Conservation (phyloP, 1,140 invertebrate genomes). For the Choristoneura fumiferana region DNA sequence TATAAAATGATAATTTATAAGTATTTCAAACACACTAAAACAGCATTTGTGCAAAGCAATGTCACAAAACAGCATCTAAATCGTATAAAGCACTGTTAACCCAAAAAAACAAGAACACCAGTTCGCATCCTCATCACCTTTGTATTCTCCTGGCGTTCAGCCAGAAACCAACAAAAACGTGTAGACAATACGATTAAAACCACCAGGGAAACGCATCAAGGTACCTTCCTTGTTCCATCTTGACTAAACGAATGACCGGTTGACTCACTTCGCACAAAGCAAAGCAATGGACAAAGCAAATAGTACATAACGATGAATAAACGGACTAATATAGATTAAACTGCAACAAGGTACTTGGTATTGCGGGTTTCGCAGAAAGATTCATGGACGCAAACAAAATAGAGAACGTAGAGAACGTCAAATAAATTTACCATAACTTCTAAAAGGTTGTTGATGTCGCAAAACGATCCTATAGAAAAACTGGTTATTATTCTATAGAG, state of each 20-base stretch:
- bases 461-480: too few relatives aligned
- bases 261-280: constrained; percentile 52
- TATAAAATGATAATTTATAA: too few relatives aligned
- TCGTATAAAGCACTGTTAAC: constrained; percentile 10
- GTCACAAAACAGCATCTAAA: too few relatives aligned
- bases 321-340: constrained; percentile 35
- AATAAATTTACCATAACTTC: too few relatives aligned
- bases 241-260: constrained; percentile 28
- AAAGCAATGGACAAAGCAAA: constrained; percentile 48
- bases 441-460: too few relatives aligned
- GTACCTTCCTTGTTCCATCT: constrained; percentile 48
- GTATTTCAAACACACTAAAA: too few relatives aligned
- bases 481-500: too few relatives aligned
- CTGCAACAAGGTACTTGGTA: too few relatives aligned
- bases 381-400: too few relatives aligned
- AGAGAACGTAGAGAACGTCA: too few relatives aligned
- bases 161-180: constrained; percentile 35
- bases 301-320: constrained; percentile 34
- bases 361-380: too few relatives aligned
- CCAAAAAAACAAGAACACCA: constrained; percentile 24
- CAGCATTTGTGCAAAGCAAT: too few relatives aligned
- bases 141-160: constrained; percentile 33
- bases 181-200: constrained; percentile 35
- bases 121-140: constrained; percentile 19
- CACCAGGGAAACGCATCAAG: constrained; percentile 48